Percentiles rank a stretch among this genome's conserved stretches.
Evolutionary conservation across 2,113 vertebrate genomes (phyloP).

Genomic region (Sprattus sprattus): DNA sequence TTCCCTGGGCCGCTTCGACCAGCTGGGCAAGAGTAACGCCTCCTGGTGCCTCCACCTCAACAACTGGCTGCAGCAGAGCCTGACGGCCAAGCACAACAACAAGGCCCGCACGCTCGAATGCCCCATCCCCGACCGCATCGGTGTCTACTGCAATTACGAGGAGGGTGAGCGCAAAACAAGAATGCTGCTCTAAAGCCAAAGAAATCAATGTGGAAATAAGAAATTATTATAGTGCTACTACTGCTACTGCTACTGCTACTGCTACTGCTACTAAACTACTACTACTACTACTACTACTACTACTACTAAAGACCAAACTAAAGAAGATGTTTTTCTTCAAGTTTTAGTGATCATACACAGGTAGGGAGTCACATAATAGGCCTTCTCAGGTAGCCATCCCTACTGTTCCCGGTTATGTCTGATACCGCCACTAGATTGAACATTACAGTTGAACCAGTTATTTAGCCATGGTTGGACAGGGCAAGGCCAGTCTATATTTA

Average conservation of each 20-base stretch:
- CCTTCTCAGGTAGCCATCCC: neutral
- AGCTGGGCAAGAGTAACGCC: conserved; percentile 85
- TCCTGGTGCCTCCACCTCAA: conserved; percentile 96
- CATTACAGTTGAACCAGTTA: neutral
- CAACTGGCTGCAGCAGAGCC: conserved; percentile 97
- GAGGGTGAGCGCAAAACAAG: conserved; percentile 74
- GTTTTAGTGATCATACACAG: no score
- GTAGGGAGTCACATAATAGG: no score
- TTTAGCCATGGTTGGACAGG: neutral
- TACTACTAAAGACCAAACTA: no score
- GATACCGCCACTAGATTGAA: neutral
- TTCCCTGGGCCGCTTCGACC: conserved; percentile 90
- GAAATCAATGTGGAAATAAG: no score
- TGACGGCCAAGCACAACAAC: conserved; percentile 96
- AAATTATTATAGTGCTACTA: no score
- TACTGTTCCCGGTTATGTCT: neutral
- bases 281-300: no score
- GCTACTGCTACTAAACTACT: no score
- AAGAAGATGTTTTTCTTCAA: no score
- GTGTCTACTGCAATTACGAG: conserved; percentile 88
- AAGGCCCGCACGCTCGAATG: conserved; percentile 88
- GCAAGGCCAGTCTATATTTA: no score
- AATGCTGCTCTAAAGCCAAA: neutral
- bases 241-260: no score
- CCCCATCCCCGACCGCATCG: conserved; percentile 83